These are phyloP conservation scores for Ptychodera flava DNA, from an alignment of 35 echinoderm and acorn worm species.

Conservation along the genomic window DNA sequence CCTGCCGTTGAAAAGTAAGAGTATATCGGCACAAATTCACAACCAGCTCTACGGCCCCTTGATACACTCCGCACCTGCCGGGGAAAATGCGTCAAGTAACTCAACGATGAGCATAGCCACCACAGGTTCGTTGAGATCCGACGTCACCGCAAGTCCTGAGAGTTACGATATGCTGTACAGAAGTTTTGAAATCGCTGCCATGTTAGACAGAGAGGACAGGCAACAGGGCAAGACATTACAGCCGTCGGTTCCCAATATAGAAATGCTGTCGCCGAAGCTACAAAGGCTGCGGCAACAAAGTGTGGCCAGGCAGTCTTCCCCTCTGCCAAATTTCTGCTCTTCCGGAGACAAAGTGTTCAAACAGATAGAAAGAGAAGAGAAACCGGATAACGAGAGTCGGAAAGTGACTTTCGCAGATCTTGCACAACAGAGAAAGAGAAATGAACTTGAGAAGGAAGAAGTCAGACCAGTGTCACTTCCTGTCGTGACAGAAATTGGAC, in stretches of 20 bases:
- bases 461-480: neutral
- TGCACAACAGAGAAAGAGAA: constrained; percentile 48
- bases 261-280: neutral
- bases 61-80: neutral
- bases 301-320: neutral
- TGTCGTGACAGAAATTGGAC: neutral
- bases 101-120: neutral
- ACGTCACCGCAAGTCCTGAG: constrained; percentile 72
- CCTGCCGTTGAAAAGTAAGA: neutral
- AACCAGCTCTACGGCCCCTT: neutral
- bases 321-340: neutral
- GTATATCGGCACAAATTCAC: neutral
- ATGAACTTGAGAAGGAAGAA: constrained; percentile 35
- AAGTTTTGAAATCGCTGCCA: constrained; percentile 81
- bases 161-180: constrained; percentile 92
- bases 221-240: constrained; percentile 12
- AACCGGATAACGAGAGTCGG: neutral
- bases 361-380: neutral
- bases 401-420: constrained; percentile 51
- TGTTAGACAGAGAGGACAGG: constrained; percentile 41
- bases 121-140: constrained; percentile 17
- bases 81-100: neutral
- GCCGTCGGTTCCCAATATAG: neutral
- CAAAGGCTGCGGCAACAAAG: neutral
- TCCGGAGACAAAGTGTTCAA: neutral